These are phyloP conservation scores for Myocastor coypus DNA, from an alignment of 2,113 vertebrate genomes.

Conservation along the genomic window DNA sequence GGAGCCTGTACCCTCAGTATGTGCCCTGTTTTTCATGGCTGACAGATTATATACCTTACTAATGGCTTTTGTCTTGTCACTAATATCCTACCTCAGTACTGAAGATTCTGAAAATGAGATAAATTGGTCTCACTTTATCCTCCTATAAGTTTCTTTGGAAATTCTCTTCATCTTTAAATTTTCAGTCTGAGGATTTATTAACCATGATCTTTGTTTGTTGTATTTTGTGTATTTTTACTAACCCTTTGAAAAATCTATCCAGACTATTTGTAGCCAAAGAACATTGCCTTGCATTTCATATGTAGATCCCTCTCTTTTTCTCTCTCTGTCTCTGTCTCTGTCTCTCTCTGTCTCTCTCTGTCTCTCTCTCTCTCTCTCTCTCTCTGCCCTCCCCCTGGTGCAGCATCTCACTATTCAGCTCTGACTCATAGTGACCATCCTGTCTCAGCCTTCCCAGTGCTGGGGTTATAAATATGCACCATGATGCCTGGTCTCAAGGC, in stretches of 20 bases:
- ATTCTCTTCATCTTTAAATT: not conserved
- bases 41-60: not conserved
- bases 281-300: not conserved
- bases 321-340: too few species aligned
- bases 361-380: too few species aligned
- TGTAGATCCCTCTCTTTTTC: too few species aligned
- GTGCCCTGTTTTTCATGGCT: not conserved
- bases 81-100: not conserved
- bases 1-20: not conserved
- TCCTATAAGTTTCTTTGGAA: not conserved
- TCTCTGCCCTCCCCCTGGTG: too few species aligned
- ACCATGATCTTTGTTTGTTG: not conserved
- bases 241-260: not conserved
- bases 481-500: too few species aligned
- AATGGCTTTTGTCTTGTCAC: not conserved
- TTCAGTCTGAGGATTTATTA: not conserved
- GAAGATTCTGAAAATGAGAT: not conserved
- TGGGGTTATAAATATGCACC: too few species aligned
- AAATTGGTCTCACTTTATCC: not conserved
- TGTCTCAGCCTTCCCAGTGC: too few species aligned
- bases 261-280: not conserved
- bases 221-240: not conserved
- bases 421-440: too few species aligned
- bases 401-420: too few species aligned
- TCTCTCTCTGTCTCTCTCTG: too few species aligned